Conservation (phyloP, 2,888 invertebrate genomes). For the Villa cingulata region DNA sequence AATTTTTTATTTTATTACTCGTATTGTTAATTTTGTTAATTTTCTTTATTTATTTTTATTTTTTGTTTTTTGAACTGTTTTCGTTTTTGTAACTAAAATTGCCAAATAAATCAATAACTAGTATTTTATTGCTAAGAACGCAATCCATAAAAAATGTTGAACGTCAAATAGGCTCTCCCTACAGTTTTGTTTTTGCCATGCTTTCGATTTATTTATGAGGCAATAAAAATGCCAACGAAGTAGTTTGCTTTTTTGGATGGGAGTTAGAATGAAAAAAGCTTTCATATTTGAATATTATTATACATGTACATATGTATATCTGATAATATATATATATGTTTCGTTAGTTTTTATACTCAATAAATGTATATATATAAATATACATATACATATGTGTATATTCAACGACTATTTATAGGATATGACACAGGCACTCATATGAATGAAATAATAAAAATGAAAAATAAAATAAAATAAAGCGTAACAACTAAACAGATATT, state of each 20-base stretch:
- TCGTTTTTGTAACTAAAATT: background rate
- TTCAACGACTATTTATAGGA: constrained; percentile 7
- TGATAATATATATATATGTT: no score
- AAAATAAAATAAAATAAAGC: no score
- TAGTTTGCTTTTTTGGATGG: background rate
- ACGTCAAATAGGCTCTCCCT: background rate
- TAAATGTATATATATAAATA: no score
- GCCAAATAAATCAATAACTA: constrained; percentile 6
- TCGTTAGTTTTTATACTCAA: constrained; percentile 3
- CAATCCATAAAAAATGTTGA: constrained; percentile 3
- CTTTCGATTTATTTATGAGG: constrained; percentile 6
- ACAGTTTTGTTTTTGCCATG: background rate
- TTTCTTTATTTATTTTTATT: background rate
- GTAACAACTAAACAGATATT: no score
- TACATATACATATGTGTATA: no score
- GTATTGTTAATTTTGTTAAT: no score
- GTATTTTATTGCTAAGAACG: constrained; percentile 3
- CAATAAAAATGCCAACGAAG: constrained; percentile 7
- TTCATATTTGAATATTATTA: no score
- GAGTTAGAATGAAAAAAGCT: background rate
- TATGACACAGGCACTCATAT: constrained; percentile 1
- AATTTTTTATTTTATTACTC: no score
- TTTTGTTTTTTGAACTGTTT: background rate
- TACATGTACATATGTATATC: no score
- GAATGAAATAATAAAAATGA: background rate